Percentiles rank a stretch among this genome's conserved stretches.
phyloP scores from a whole-genome alignment of 2,888 invertebrate genomes.

The Serrognathus titanus region DNA sequence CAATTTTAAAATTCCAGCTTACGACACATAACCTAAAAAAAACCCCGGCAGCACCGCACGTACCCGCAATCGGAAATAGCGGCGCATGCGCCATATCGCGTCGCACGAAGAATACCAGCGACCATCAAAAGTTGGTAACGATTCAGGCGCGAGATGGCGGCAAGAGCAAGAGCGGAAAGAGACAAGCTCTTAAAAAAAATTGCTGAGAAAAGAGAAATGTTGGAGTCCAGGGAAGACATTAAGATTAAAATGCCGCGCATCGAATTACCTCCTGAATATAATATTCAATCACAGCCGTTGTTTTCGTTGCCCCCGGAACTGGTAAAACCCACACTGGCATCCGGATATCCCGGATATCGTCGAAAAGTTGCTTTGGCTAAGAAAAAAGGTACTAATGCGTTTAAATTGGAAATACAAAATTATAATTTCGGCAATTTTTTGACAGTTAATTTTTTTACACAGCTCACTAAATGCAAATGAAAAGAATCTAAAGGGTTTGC shows the following conservation, averaged over 20 bases:
- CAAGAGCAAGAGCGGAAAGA: conserved; percentile 40
- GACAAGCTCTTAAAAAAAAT: conserved; percentile 50
- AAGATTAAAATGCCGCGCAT: conserved; percentile 56
- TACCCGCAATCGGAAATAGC: background rate
- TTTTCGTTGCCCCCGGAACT: conserved; percentile 65
- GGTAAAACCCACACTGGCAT: conserved; percentile 42
- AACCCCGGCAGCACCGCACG: background rate
- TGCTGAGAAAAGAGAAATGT: conserved; percentile 42
- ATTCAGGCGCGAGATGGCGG: conserved; percentile 25
- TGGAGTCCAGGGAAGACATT: conserved; percentile 51
- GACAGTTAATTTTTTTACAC: no score
- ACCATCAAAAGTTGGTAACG: conserved; percentile 13
- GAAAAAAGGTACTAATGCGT: conserved; percentile 39
- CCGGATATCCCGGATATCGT: conserved; percentile 41
- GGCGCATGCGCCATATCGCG: background rate
- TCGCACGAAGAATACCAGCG: conserved; percentile 10
- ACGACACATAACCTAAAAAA: conserved; percentile 14
- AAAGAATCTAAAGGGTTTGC: no score
- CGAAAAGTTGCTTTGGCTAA: conserved; percentile 43
- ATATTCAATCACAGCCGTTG: conserved; percentile 55
- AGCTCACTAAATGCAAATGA: no score
- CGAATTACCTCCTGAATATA: conserved; percentile 56
- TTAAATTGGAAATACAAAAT: background rate
- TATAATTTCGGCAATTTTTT: no score
- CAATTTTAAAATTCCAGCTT: background rate